Base-by-base conservation (phyloP, 2,113 vertebrate species). In the Serinus canaria region DNA sequence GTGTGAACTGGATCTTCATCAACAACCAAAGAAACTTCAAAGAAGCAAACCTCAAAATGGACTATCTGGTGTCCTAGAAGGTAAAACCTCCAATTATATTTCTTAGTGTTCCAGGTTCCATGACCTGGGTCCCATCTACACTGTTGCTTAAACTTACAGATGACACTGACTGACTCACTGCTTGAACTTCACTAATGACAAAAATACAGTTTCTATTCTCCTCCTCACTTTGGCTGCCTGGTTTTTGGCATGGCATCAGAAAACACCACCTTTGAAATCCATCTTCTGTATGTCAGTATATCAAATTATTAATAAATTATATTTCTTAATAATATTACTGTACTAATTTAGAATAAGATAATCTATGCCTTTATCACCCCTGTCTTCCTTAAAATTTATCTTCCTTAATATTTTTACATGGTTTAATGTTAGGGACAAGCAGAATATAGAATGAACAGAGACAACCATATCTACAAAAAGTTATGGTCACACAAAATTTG, bases 41-140 rank as follows among this genome's bases (percentile, higher is more conserved):
- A 73, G 56, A 49, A 72, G 9, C 66, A 86, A 89, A 39, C 9
- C 43, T 89, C 25, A 8, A 41, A 86, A 66, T 14, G 6, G 6
- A 25, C 46, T 89, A 7, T 69, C n/a, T 87, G 19, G 2, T 89
- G 13, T 63, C 39, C 47, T 44, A 68, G 30, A 56, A 47, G 13
- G 8, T 56, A 31, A 21, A 47, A 17, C 35, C 6, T 77, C 35
- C 60, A 70, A 9, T 25, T 67, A 24, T 1, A 7, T 53, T 70
- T 84, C 39, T 74, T 16, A 7, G 13, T 72, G 18, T 78, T 84
- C 30, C 35, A 63, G 10, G 37, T 52, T 81, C 7, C 35, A 30
- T 43, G 15, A 37, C 9, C 31, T 30, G 2, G 58, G 8, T 69
- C 8, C 37, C 0, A 0, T 30, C 35, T 20, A 7, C 15, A 24